These are phyloP conservation scores for Mustelus asterias DNA, from an alignment of 2,113 vertebrate species.

Conservation along the genomic window DNA sequence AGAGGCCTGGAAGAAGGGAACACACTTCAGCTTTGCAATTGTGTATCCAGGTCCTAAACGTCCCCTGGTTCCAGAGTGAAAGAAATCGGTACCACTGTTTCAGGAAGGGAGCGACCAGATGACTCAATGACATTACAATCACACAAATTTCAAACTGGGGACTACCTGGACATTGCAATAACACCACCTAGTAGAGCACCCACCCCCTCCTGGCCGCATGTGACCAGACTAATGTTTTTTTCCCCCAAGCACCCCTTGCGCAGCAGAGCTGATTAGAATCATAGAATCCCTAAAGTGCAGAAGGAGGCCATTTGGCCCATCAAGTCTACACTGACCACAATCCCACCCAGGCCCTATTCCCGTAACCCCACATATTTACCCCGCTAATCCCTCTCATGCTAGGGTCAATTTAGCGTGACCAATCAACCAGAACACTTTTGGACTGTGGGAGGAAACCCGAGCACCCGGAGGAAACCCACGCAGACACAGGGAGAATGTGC, in stretches of 20 bases:
- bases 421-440: too few species aligned
- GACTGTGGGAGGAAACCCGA: too few species aligned
- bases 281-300: too few species aligned
- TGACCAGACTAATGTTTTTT: constrained; percentile 70
- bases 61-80: constrained; percentile 85
- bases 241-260: background rate
- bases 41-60: constrained; percentile 88
- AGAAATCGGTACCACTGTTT: constrained; percentile 89
- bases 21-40: constrained; percentile 92
- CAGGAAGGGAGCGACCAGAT: constrained; percentile 85
- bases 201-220: constrained; percentile 78
- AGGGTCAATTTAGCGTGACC: too few species aligned
- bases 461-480: too few species aligned
- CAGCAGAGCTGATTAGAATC: background rate
- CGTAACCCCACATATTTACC: too few species aligned
- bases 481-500: too few species aligned
- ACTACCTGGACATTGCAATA: constrained; percentile 94
- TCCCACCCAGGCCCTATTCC: too few species aligned
- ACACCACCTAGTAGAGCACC: constrained; percentile 85
- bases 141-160: constrained; percentile 95
- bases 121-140: constrained; percentile 96
- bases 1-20: constrained; percentile 93
- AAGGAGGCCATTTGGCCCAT: too few species aligned
- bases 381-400: too few species aligned
- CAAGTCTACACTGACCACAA: too few species aligned